These are phyloP conservation scores for Spilosoma lubricipeda DNA, from an alignment of 2,888 invertebrate species.

Conservation along the genomic window DNA sequence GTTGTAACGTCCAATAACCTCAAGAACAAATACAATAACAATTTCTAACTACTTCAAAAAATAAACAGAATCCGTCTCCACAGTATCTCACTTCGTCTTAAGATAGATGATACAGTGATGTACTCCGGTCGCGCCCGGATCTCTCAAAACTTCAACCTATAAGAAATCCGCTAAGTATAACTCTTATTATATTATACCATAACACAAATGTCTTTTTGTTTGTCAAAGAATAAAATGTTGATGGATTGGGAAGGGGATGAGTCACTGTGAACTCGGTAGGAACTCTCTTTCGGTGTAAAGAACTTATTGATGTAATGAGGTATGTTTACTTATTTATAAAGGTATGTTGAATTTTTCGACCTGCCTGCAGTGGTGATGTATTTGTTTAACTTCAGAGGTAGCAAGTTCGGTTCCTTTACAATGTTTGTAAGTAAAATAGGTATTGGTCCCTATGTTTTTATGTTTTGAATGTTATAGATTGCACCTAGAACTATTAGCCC, in stretches of 20 bases:
- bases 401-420: not conserved
- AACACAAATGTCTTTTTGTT: slow-evolving; percentile 49
- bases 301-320: not conserved
- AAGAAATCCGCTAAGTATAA: slow-evolving; percentile 69
- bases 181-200: slow-evolving; percentile 42
- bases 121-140: slow-evolving; percentile 30
- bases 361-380: not conserved
- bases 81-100: slow-evolving; percentile 13
- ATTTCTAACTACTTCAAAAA: not conserved
- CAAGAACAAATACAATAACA: too few relatives aligned
- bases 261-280: slow-evolving; percentile 1
- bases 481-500: too few relatives aligned
- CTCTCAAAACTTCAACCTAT: slow-evolving; percentile 61
- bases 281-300: not conserved
- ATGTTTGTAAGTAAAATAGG: too few relatives aligned
- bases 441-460: not conserved
- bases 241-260: slow-evolving; percentile 14
- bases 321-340: not conserved
- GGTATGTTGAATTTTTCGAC: not conserved
- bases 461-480: not conserved
- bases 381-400: not conserved
- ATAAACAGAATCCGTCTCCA: slow-evolving; percentile 1
- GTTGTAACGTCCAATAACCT: too few relatives aligned
- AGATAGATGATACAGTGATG: slow-evolving; percentile 41
- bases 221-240: slow-evolving; percentile 24